Conservation (phyloP, 2,113 vertebrate species). For the Ptychochromis oligacanthus region DNA sequence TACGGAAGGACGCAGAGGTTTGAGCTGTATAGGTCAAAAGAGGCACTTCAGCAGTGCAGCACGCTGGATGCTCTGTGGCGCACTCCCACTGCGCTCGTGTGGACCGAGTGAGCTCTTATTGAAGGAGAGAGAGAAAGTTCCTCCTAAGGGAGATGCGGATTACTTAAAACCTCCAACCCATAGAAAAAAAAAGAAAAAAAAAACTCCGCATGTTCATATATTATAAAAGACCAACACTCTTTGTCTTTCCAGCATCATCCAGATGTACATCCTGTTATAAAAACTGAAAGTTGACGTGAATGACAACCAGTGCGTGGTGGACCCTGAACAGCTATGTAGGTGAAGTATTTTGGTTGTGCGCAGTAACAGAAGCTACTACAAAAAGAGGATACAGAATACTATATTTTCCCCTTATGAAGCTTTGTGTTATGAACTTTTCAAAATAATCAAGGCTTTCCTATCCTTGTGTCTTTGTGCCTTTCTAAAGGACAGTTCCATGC, state of each 20-base stretch:
- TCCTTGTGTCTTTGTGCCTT: background rate
- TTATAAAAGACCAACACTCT: background rate
- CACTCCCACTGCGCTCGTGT: background rate
- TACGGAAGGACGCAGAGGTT: background rate
- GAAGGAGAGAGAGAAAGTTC: background rate
- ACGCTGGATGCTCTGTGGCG: constrained; percentile 1
- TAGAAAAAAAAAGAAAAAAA: background rate
- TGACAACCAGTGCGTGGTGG: background rate
- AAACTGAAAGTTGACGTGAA: background rate
- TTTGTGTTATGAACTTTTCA: background rate
- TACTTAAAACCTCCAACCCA: background rate
- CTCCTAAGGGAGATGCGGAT: background rate
- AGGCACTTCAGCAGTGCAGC: background rate
- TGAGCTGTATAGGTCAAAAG: background rate
- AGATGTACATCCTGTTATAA: background rate
- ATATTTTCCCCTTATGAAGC: background rate
- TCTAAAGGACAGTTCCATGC: background rate
- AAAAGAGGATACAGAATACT: background rate
- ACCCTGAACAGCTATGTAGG: background rate
- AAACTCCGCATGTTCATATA: background rate
- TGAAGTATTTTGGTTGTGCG: too few relatives aligned
- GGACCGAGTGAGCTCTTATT: background rate
- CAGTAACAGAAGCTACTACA: background rate
- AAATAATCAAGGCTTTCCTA: background rate
- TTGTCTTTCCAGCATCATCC: background rate